These are phyloP conservation scores for Drosophila melanica DNA, from an alignment of 1,140 invertebrate species.

Conservation along the genomic window DNA sequence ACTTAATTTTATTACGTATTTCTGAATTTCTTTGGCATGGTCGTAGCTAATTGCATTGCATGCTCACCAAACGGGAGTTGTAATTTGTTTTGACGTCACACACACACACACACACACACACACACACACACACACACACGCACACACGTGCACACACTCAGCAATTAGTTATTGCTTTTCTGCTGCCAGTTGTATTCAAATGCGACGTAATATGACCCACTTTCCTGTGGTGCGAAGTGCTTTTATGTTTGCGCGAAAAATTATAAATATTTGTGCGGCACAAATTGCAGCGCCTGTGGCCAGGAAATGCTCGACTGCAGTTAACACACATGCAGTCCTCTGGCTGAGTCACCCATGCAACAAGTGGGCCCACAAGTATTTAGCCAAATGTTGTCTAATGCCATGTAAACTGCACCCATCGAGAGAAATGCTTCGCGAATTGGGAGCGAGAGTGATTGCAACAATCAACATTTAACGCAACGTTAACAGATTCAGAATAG, in stretches of 20 bases:
- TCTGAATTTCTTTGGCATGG: constrained; percentile 62
- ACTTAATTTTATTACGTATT: constrained; percentile 57
- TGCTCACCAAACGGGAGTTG: constrained; percentile 65
- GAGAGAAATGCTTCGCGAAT: constrained; percentile 13
- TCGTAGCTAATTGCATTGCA: constrained; percentile 71
- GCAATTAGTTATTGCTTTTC: constrained; percentile 30
- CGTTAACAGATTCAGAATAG: constrained; percentile 20
- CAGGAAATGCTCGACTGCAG: constrained; percentile 68
- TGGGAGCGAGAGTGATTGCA: constrained; percentile 12
- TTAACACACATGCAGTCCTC: constrained; percentile 51
- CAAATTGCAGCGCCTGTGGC: constrained; percentile 50
- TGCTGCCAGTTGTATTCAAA: constrained; percentile 59
- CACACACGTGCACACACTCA: neutral
- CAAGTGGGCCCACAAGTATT: constrained; percentile 34
- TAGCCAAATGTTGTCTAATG: constrained; percentile 52
- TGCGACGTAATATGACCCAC: constrained; percentile 78
- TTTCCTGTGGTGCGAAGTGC: constrained; percentile 57
- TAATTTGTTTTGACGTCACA: constrained; percentile 53
- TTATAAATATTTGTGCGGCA: constrained; percentile 71
- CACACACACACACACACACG: constrained; percentile 4
- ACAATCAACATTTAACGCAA: constrained; percentile 25
- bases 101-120: constrained; percentile 14
- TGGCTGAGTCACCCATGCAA: constrained; percentile 54
- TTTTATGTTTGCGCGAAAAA: constrained; percentile 50
- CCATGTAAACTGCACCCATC: constrained; percentile 28